Percentiles rank a stretch among this genome's conserved stretches.
Evolutionary conservation across 2,797 vertebrate genomes (phyloP).

Genomic region (Diplodus sargus): DNA sequence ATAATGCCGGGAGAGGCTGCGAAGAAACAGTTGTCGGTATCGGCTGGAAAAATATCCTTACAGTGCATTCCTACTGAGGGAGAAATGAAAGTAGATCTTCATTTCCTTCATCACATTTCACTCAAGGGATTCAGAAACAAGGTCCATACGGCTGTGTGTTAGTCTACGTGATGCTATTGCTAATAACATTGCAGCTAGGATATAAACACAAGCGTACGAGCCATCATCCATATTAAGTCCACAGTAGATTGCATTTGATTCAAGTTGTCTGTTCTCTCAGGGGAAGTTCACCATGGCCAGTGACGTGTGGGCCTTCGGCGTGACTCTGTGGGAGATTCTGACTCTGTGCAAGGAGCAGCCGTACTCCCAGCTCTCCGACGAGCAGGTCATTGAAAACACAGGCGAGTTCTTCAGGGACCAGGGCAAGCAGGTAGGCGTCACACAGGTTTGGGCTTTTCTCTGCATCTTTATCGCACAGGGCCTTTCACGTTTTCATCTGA

Average conservation of each 20-base stretch:
- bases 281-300: slow-evolving; percentile 98
- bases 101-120: not conserved
- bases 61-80: too few relatives aligned
- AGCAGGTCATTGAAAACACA: slow-evolving; percentile 98
- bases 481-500: not conserved
- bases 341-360: slow-evolving; percentile 96
- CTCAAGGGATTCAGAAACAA: not conserved
- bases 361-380: slow-evolving; percentile 93
- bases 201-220: not conserved
- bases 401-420: slow-evolving; percentile 98
- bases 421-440: slow-evolving; percentile 89
- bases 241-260: not conserved
- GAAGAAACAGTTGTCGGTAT: too few relatives aligned
- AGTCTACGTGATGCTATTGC: not conserved
- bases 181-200: not conserved
- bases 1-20: too few relatives aligned
- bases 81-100: not conserved
- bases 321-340: slow-evolving; percentile 96
- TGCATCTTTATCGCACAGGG: not conserved
- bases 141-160: too few relatives aligned
- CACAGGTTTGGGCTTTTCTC: not conserved
- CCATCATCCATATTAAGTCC: not conserved
- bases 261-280: slow-evolving; percentile 72
- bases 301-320: slow-evolving; percentile 96
- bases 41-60: too few relatives aligned